A percentile compares a stretch with the other conserved stretches of the same genome.
Conservation (phyloP, 2,888 invertebrate species). For the Ceramica pisi region DNA sequence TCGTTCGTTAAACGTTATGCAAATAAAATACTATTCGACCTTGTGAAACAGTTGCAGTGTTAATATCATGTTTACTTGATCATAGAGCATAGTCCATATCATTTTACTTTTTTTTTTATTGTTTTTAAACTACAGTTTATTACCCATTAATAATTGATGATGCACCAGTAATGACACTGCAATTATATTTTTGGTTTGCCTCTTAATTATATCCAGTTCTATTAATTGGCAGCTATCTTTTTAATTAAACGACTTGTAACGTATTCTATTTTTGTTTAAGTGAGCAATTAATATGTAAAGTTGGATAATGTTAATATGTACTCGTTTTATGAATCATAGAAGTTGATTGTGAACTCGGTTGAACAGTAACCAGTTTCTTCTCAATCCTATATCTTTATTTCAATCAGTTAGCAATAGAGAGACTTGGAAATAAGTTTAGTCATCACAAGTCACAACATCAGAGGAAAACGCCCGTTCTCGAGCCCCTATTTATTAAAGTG, state of each 20-base stretch:
- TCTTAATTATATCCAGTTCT: constrained; percentile 6
- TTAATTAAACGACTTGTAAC: not conserved
- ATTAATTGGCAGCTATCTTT: constrained; percentile 3
- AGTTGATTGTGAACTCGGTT: constrained; percentile 1
- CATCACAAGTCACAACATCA: too few species aligned
- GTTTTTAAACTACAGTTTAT: not conserved
- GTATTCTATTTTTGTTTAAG: constrained; percentile 14
- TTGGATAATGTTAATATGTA: constrained; percentile 6
- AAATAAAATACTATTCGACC: constrained; percentile 43
- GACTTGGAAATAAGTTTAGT: not conserved
- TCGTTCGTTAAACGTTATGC: constrained; percentile 30
- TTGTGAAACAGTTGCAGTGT: constrained; percentile 48
- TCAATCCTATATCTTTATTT: not conserved
- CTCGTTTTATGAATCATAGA: constrained; percentile 23
- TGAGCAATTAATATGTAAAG: constrained; percentile 14
- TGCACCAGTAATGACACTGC: not conserved
- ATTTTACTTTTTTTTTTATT: constrained; percentile 28
- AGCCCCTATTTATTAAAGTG: too few species aligned
- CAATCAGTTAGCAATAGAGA: not conserved
- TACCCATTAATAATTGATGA: not conserved
- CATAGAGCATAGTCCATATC: constrained; percentile 28
- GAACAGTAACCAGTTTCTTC: constrained; percentile 8
- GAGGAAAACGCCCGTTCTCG: too few species aligned
- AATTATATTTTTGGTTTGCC: not conserved
- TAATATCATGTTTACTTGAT: constrained; percentile 24